Percentiles rank a stretch among this genome's conserved stretches.
phyloP scores from a whole-genome alignment of 2,888 invertebrate species.

The Hydrotaea cyrtoneurina region DNA sequence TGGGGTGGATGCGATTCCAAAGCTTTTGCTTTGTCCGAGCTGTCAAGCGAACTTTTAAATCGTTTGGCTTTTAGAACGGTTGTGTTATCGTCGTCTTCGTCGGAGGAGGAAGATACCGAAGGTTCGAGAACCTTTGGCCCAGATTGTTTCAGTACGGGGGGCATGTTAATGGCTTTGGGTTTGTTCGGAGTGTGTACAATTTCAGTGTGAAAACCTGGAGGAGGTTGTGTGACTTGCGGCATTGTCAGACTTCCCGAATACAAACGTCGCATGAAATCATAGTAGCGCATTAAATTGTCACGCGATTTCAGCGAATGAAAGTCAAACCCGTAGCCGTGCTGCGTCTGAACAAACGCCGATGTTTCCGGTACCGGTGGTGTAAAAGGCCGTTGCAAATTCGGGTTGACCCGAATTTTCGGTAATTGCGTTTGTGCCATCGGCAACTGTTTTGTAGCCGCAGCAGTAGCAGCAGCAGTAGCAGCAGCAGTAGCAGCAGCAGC shows the following conservation, averaged over 20 bases:
- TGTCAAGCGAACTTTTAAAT: slow-evolving; percentile 72
- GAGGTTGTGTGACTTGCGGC: slow-evolving; percentile 51
- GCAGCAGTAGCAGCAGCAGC: slow-evolving; percentile 8
- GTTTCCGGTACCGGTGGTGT: slow-evolving; percentile 70
- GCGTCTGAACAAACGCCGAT: slow-evolving; percentile 41
- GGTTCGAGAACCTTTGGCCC: slow-evolving; percentile 22
- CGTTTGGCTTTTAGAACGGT: slow-evolving; percentile 52
- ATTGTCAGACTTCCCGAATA: slow-evolving; percentile 71
- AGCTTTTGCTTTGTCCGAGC: slow-evolving; percentile 58
- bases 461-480: neutral
- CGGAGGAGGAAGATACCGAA: slow-evolving; percentile 53
- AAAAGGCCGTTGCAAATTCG: slow-evolving; percentile 74
- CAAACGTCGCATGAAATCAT: slow-evolving; percentile 78
- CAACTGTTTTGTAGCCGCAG: slow-evolving; percentile 12
- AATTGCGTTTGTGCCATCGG: slow-evolving; percentile 10
- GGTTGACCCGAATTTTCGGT: slow-evolving; percentile 75
- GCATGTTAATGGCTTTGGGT: slow-evolving; percentile 63
- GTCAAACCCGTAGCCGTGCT: slow-evolving; percentile 69
- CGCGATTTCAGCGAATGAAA: slow-evolving; percentile 75
- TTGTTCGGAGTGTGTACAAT: slow-evolving; percentile 71
- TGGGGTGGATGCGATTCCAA: slow-evolving; percentile 26
- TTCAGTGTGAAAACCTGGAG: slow-evolving; percentile 72
- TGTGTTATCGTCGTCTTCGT: slow-evolving; percentile 57
- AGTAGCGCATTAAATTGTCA: slow-evolving; percentile 77
- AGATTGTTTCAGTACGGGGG: slow-evolving; percentile 30